Conservation (phyloP, 2,797 vertebrate species). For the Peromyscus aztecus region DNA sequence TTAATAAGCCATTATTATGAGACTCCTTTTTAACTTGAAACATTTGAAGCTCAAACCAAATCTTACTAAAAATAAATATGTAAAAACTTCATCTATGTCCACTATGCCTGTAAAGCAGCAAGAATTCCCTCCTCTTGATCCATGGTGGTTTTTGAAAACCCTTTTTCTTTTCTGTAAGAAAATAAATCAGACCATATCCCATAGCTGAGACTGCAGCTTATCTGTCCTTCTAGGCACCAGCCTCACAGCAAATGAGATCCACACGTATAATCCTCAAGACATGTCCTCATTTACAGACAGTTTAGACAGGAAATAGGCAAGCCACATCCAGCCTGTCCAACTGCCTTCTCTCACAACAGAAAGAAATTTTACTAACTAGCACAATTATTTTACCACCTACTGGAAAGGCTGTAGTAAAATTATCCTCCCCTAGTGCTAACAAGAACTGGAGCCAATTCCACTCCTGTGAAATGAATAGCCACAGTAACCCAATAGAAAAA, state of each 20-base stretch:
- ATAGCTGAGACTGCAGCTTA: background rate
- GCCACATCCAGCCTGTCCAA: background rate
- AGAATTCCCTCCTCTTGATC: background rate
- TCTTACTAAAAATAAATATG: background rate
- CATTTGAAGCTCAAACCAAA: background rate
- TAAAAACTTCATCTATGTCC: background rate
- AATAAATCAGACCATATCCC: background rate
- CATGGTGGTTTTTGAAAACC: background rate
- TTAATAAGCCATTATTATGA: background rate
- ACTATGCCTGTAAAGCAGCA: background rate
- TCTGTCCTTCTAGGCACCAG: rapidly evolving
- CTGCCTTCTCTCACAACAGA: background rate
- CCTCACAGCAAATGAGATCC: background rate
- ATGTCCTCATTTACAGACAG: background rate
- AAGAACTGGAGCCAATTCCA: background rate
- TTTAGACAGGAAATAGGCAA: background rate
- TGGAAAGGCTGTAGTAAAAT: conserved; percentile 27
- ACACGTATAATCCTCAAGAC: background rate
- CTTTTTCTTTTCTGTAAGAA: background rate
- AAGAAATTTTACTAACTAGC: background rate
- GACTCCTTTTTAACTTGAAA: conserved; percentile 17
- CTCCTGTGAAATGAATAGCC: background rate
- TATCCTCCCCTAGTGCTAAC: background rate
- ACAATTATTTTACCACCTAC: background rate
- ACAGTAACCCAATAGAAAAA: background rate